Percentiles rank a stretch among this genome's conserved stretches.
Conservation (phyloP, 2,888 invertebrate genomes). For the Lasioglossum vierecki region DNA sequence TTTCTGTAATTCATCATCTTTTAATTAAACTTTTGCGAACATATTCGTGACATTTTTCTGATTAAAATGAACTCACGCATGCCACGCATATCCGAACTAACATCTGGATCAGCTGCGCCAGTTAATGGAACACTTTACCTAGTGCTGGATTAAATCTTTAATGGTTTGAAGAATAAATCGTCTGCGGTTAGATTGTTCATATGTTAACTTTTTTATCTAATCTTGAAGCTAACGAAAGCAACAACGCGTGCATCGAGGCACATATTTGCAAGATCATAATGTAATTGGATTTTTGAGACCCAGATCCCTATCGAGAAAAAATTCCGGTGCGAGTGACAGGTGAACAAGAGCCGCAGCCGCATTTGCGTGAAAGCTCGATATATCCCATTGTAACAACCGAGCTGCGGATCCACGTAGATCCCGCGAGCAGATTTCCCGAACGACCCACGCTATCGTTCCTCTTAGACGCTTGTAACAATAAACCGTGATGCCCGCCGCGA, state of each 20-base stretch:
- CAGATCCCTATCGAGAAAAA: conserved; percentile 19
- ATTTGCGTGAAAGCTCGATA: not conserved
- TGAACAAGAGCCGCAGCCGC: not conserved
- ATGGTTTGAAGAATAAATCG: not conserved
- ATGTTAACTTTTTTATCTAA: too few relatives aligned
- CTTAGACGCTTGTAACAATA: conserved; percentile 41
- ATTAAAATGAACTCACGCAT: not conserved
- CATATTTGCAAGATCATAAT: not conserved
- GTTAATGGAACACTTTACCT: too few relatives aligned
- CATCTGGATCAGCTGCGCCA: too few relatives aligned
- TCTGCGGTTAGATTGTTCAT: not conserved
- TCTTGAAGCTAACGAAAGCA: too few relatives aligned
- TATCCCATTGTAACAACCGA: conserved; percentile 21
- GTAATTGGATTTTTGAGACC: not conserved
- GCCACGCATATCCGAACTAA: too few relatives aligned
- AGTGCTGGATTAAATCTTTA: too few relatives aligned
- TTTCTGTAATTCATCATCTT: not conserved
- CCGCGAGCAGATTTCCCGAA: conserved; percentile 41
- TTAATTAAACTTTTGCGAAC: not conserved
- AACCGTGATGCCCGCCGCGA: conserved; percentile 43
- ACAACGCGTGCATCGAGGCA: not conserved
- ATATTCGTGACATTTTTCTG: not conserved
- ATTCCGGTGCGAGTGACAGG: not conserved
- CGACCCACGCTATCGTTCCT: conserved; percentile 30
- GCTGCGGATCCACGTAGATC: conserved; percentile 32